Conservation (phyloP, 2,888 invertebrate species). For the Asteroscopus sphinx region DNA sequence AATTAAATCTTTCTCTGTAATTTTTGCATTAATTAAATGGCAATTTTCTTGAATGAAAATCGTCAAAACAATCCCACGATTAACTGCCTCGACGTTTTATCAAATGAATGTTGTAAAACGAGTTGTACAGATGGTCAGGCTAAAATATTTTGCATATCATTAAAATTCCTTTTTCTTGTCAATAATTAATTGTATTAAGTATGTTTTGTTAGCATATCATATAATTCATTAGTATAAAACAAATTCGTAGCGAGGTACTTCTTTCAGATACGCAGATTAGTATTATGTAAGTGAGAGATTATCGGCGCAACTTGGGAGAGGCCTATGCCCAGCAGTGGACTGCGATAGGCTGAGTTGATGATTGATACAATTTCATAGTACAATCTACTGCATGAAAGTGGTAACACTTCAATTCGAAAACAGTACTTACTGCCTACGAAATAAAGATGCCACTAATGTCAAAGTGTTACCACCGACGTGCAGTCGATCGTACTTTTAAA, state of each 20-base stretch:
- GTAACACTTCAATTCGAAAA: too few relatives aligned
- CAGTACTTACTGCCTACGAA: too few relatives aligned
- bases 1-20: too few relatives aligned
- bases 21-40: not conserved
- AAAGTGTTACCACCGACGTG: too few relatives aligned
- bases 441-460: too few relatives aligned
- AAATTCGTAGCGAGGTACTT: constrained; percentile 33
- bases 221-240: constrained; percentile 31
- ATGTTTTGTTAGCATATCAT: constrained; percentile 39
- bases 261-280: constrained; percentile 18
- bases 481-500: too few relatives aligned
- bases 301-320: too few relatives aligned
- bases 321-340: too few relatives aligned
- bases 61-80: not conserved
- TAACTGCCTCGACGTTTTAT: constrained; percentile 19
- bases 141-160: constrained; percentile 40
- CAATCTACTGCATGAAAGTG: too few relatives aligned
- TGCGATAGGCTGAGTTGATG: too few relatives aligned
- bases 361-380: too few relatives aligned
- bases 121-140: constrained; percentile 21
- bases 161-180: constrained; percentile 44
- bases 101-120: constrained; percentile 25
- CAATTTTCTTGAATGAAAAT: constrained; percentile 25
- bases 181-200: constrained; percentile 39
- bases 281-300: constrained; percentile 48